These are phyloP conservation scores for Agriopis leucophaearia DNA, from an alignment of 2,888 invertebrate genomes.

Conservation along the genomic window DNA sequence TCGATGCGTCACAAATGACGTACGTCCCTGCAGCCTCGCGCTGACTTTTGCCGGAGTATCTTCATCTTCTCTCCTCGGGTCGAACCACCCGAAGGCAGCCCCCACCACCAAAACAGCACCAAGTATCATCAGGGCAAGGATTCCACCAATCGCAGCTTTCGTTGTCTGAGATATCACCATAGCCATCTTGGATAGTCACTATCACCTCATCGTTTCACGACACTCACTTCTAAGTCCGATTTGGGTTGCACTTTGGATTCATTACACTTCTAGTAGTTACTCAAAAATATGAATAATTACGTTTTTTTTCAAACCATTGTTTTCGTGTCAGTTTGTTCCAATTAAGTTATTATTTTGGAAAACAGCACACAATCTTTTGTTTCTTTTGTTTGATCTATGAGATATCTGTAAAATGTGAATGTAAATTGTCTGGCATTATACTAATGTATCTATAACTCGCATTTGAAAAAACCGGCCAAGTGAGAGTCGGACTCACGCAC, in stretches of 20 bases:
- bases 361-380: neutral
- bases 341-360: too few relatives aligned
- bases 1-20: conserved; percentile 81
- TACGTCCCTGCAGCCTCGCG: conserved; percentile 77
- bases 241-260: conserved; percentile 22
- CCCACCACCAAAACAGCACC: conserved; percentile 81
- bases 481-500: too few relatives aligned
- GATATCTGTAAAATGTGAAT: neutral
- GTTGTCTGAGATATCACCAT: conserved; percentile 84
- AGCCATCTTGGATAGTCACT: conserved; percentile 72
- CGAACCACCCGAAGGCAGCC: conserved; percentile 81
- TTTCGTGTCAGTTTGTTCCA: neutral
- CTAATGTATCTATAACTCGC: too few relatives aligned
- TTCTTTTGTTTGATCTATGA: neutral
- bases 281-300: too few relatives aligned
- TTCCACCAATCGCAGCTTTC: conserved; percentile 80
- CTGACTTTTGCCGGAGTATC: conserved; percentile 80
- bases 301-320: neutral
- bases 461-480: too few relatives aligned
- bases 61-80: conserved; percentile 78
- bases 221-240: conserved; percentile 41
- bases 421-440: neutral
- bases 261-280: conserved; percentile 1
- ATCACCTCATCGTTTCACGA: conserved; percentile 69
- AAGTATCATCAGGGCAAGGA: conserved; percentile 79